phyloP scores from a whole-genome alignment of 1,140 invertebrate genomes.

The Lepidotrigona ventralis region DNA sequence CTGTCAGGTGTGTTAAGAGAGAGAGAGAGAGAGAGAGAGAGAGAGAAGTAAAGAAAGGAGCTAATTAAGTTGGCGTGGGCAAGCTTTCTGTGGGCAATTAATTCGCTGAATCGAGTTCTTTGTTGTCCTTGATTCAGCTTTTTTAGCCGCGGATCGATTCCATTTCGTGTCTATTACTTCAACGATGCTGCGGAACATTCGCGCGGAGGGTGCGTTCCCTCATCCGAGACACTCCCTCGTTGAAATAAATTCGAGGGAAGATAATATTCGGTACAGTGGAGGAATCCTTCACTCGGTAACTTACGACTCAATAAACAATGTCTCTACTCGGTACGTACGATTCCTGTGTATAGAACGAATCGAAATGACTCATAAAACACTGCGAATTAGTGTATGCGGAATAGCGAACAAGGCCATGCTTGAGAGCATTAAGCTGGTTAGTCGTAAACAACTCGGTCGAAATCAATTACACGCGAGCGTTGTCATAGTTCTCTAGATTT shows the following conservation, averaged over 20 bases:
- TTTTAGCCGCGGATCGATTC: not conserved
- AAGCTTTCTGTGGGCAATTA: not conserved
- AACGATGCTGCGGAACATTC: not conserved
- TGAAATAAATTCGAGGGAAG: not conserved
- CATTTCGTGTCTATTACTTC: not conserved
- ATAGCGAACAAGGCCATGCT: conserved; percentile 12
- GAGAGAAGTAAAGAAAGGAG: not conserved
- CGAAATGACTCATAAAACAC: conserved; percentile 15
- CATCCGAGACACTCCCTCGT: not conserved
- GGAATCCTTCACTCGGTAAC: not conserved
- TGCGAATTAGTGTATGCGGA: conserved; percentile 5
- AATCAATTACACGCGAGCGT: conserved; percentile 6
- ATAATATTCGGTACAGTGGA: not conserved
- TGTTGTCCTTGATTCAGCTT: not conserved
- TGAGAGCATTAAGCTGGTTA: conserved; percentile 15
- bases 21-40: not conserved
- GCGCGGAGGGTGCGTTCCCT: not conserved
- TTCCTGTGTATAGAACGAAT: not conserved
- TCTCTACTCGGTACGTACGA: no score
- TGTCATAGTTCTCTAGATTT: not conserved
- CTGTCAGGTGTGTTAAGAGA: not conserved
- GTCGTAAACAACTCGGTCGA: conserved; percentile 15
- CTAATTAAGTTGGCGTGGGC: not conserved
- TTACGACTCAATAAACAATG: not conserved
- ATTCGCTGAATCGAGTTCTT: not conserved